Conservation (phyloP, 2,113 vertebrate species). For the Atractosteus spatula region DNA sequence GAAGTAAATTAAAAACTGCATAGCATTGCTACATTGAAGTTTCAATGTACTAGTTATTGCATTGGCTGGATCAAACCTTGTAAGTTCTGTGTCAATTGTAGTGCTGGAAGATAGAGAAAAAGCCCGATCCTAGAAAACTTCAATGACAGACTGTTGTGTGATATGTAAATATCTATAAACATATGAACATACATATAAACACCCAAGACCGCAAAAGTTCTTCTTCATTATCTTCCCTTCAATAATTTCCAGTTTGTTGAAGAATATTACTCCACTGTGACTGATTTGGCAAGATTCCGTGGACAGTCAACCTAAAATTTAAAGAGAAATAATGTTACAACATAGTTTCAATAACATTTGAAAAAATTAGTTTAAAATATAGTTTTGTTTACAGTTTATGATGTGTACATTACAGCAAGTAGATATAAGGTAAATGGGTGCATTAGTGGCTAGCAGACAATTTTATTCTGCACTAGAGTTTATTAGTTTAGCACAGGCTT, state of each 20-base stretch:
- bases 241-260: conserved; percentile 9
- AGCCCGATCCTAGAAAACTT: conserved; percentile 6
- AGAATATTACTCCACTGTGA: conserved; percentile 83
- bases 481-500: too few relatives aligned
- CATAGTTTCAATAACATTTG: background rate
- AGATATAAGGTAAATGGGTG: background rate
- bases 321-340: conserved; percentile 14
- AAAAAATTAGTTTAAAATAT: background rate
- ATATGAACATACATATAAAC: conserved; percentile 19
- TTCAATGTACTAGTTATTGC: conserved; percentile 23
- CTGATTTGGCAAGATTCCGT: conserved; percentile 94
- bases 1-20: conserved; percentile 31
- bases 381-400: background rate
- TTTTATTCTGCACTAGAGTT: too few relatives aligned
- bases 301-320: conserved; percentile 88
- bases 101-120: background rate
- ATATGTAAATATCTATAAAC: conserved; percentile 12
- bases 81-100: conserved; percentile 35
- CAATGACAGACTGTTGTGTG: background rate
- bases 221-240: conserved; percentile 23
- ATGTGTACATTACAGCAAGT: background rate
- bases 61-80: conserved; percentile 46
- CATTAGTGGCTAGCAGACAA: background rate
- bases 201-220: conserved; percentile 30
- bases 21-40: conserved; percentile 15